phyloP scores from a whole-genome alignment of 1,140 invertebrate species.

The Thaumatotibia leucotreta region DNA sequence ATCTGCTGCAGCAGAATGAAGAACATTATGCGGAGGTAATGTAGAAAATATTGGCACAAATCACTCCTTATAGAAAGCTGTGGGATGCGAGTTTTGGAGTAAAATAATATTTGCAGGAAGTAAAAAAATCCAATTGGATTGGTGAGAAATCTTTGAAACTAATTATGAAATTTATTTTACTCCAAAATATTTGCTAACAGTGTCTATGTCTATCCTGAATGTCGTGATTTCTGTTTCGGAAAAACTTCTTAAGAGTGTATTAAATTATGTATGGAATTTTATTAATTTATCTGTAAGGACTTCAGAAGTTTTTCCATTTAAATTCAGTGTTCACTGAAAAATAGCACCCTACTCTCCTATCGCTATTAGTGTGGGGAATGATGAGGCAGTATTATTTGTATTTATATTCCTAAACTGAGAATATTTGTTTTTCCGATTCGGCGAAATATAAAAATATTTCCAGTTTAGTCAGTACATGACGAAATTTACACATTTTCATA shows the following conservation, averaged over 20 bases:
- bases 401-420: conserved; percentile 31
- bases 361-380: conserved; percentile 64
- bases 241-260: conserved; percentile 28
- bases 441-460: conserved; percentile 16
- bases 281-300: not conserved
- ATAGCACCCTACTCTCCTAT: conserved; percentile 68
- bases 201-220: conserved; percentile 44
- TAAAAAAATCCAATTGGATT: not conserved
- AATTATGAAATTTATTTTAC: not conserved
- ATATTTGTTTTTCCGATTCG: conserved; percentile 11
- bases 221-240: conserved; percentile 47
- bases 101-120: not conserved
- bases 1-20: conserved; percentile 99
- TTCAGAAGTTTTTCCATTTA: conserved; percentile 35
- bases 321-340: conserved; percentile 53
- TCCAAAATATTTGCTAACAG: conserved; percentile 18
- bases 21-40: conserved; percentile 99
- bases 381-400: conserved; percentile 40
- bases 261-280: conserved; percentile 20
- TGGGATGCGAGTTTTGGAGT: not conserved
- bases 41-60: not conserved
- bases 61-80: not conserved
- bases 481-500: conserved; percentile 3
- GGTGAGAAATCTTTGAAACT: not conserved
- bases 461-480: conserved; percentile 34